Conservation (phyloP, 1,140 invertebrate genomes). For the Brachystomella parvula region DNA sequence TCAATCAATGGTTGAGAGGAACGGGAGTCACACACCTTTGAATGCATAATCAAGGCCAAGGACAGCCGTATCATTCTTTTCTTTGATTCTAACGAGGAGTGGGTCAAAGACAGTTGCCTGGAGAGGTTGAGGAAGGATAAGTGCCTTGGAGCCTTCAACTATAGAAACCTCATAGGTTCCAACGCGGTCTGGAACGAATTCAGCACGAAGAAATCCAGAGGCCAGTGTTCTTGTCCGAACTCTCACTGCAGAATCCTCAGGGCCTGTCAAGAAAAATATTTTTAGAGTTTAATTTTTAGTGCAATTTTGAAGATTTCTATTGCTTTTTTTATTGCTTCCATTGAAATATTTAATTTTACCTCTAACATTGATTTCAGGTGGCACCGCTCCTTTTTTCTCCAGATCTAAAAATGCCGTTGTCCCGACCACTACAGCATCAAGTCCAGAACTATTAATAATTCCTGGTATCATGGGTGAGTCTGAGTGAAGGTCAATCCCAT, state of each 20-base stretch:
- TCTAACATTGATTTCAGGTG: slow-evolving; percentile 46
- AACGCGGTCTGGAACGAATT: slow-evolving; percentile 52
- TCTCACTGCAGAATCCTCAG: slow-evolving; percentile 46
- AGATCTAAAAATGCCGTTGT: slow-evolving; percentile 54
- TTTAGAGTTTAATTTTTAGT: slow-evolving; percentile 34
- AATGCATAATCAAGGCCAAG: slow-evolving; percentile 74
- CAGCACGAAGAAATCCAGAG: slow-evolving; percentile 48
- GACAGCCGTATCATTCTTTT: slow-evolving; percentile 63
- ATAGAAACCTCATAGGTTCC: slow-evolving; percentile 53
- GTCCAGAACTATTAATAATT: slow-evolving; percentile 40
- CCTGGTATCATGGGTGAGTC: not conserved
- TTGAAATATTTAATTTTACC: slow-evolving; percentile 37
- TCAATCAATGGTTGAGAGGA: no score
- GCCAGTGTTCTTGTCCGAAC: slow-evolving; percentile 46
- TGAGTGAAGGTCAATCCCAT: not conserved
- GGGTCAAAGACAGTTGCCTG: slow-evolving; percentile 81
- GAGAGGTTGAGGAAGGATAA: slow-evolving; percentile 46
- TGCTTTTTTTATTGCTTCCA: not conserved
- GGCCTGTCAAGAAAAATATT: slow-evolving; percentile 44
- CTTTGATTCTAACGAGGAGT: slow-evolving; percentile 63
- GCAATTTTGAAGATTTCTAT: slow-evolving; percentile 10
- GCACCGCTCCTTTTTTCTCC: slow-evolving; percentile 47
- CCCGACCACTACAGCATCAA: slow-evolving; percentile 51
- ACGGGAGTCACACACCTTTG: slow-evolving; percentile 50
- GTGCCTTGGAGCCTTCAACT: slow-evolving; percentile 24